Conservation (phyloP, 2,797 vertebrate genomes). For the Ceryle rudis region DNA sequence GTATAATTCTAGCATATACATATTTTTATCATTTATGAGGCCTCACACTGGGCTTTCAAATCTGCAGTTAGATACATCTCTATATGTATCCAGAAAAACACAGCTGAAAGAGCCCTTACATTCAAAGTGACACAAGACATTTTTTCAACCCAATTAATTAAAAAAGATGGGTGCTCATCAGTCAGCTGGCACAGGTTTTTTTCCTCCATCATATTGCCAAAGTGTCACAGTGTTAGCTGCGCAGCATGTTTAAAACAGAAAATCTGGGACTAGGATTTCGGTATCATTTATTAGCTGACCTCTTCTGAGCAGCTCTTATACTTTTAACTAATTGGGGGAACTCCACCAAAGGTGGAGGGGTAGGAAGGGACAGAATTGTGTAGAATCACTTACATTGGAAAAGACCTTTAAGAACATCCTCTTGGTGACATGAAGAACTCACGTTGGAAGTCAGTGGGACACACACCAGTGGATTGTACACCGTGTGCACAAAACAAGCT, state of each 20-base stretch:
- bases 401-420: not conserved
- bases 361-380: not conserved
- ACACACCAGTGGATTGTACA: fast-evolving
- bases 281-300: slow-evolving; percentile 62
- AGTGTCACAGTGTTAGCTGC: slow-evolving; percentile 74
- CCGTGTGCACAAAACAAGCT: not conserved
- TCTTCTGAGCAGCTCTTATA: slow-evolving; percentile 15
- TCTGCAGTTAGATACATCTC: slow-evolving; percentile 43
- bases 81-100: slow-evolving; percentile 51
- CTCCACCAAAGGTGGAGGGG: not conserved
- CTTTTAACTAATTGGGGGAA: slow-evolving; percentile 19
- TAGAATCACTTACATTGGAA: not conserved
- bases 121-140: slow-evolving; percentile 55
- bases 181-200: slow-evolving; percentile 66
- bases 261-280: slow-evolving; percentile 68
- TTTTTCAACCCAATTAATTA: slow-evolving; percentile 79
- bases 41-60: slow-evolving; percentile 57
- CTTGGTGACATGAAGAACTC: fast-evolving
- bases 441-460: not conserved
- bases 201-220: slow-evolving; percentile 67
- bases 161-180: slow-evolving; percentile 74
- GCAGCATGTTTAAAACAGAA: slow-evolving; percentile 70
- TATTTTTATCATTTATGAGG: slow-evolving; percentile 66
- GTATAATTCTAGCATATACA: slow-evolving; percentile 46
- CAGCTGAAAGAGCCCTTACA: slow-evolving; percentile 60